These are phyloP conservation scores for Myripristis jacobus DNA, from an alignment of 2,797 vertebrate species.

Conservation along the genomic window DNA sequence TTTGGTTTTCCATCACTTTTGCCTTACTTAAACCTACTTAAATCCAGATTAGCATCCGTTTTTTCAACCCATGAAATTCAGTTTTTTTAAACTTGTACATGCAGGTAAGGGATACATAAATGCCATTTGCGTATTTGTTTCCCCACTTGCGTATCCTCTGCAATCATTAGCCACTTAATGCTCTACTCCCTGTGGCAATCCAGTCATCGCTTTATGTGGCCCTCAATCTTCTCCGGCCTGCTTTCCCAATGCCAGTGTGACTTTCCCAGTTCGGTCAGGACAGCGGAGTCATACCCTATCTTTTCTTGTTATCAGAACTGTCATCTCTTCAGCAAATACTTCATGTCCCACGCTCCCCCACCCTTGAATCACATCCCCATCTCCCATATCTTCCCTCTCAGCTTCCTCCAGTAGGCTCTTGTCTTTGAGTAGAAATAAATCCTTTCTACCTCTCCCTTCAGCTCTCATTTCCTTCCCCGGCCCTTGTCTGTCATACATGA, in stretches of 20 bases:
- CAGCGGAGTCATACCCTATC: background rate
- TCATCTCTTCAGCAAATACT: constrained; percentile 38
- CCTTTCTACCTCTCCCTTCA: constrained; percentile 13
- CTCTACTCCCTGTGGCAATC: too few relatives aligned
- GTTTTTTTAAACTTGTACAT: too few relatives aligned
- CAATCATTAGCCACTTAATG: too few relatives aligned
- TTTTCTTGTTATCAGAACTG: constrained; percentile 22
- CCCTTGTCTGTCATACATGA: constrained; percentile 33
- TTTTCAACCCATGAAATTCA: too few relatives aligned
- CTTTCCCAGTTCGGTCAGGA: background rate
- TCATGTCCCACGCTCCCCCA: constrained; percentile 13
- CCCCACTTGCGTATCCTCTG: background rate
- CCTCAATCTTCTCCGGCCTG: background rate
- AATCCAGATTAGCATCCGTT: too few relatives aligned
- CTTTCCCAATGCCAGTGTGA: background rate
- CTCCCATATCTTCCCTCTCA: constrained; percentile 30
- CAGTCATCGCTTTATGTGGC: background rate
- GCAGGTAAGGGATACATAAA: too few relatives aligned
- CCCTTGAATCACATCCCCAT: constrained; percentile 37
- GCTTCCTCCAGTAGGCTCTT: constrained; percentile 38
- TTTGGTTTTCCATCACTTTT: too few relatives aligned
- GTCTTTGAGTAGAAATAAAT: constrained; percentile 56
- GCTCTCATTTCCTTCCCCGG: constrained; percentile 27
- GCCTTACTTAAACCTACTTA: too few relatives aligned
- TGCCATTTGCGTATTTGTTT: too few relatives aligned